Evolutionary conservation across 2,888 invertebrate genomes (phyloP).

Genomic region (Microctonus hyperodae): DNA sequence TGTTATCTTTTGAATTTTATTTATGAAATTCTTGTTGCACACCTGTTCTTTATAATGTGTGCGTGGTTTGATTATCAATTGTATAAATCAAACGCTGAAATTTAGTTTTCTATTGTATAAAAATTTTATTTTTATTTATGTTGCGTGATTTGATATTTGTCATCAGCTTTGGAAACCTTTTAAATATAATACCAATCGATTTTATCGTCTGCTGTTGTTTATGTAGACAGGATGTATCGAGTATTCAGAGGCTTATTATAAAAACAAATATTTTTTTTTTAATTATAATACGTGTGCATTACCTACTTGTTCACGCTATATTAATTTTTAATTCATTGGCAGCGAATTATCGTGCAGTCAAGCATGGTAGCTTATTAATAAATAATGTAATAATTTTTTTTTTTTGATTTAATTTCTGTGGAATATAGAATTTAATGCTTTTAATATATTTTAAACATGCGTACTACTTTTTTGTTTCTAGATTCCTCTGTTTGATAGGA

Average conservation of each 20-base stretch:
- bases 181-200: slow-evolving; percentile 17
- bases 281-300: neutral
- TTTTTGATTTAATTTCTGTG: neutral
- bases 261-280: slow-evolving; percentile 13
- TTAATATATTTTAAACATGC: slow-evolving; percentile 17
- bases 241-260: neutral
- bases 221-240: neutral
- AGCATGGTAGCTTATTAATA: neutral
- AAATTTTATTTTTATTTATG: neutral
- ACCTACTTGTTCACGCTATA: neutral
- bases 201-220: neutral
- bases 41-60: slow-evolving; percentile 18
- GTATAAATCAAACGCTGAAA: slow-evolving; percentile 20
- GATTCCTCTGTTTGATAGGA: slow-evolving; percentile 26
- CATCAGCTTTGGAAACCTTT: slow-evolving; percentile 20
- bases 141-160: neutral
- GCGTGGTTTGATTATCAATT: slow-evolving; percentile 23
- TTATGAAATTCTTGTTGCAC: slow-evolving; percentile 11
- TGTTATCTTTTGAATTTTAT: neutral
- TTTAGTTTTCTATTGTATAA: neutral
- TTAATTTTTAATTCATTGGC: neutral
- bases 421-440: neutral
- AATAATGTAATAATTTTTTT: slow-evolving; percentile 11
- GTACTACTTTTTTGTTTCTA: slow-evolving; percentile 5
- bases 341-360: no score